Base-by-base conservation (phyloP, 2,888 invertebrate genomes). In the Watsonalla cultraria region DNA sequence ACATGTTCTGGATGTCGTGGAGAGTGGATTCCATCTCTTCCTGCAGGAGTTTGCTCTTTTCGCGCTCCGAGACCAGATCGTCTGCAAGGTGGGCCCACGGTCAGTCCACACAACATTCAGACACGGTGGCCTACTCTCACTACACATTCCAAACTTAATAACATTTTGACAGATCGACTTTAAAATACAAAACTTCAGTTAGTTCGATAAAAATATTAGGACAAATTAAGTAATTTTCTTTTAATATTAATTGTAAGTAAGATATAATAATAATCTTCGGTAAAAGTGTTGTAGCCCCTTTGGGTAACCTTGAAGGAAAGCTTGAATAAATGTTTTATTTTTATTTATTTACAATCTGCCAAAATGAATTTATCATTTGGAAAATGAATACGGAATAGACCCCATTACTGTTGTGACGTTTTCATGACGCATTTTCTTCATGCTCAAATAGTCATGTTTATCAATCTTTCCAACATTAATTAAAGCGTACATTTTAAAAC, bases 1-100 rank as follows among this genome's bases (percentile, higher is more conserved):
- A 98, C 97, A 98, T 98, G 92, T 98, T 97, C 94, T 98, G 98
- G 92, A 99, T 97, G 93, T 99, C 99, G 94, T 97, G 97, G 93
- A 99, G 95, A 84, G 98, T 98, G 85, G 97, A 95, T 92, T 99
- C 99, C 97, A 99, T 98, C 92, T 99, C 99, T 91, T 97, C 97
- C 92, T 97, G 96, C 90, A 99, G 95, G 90, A 96, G 93, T 94
- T 97, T 97, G 94, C 96, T 97, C 94, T 97, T 97, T 93, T 96
- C 96, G 92, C 96, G 96, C 93, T 97, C 97, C 87, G 94, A 93
- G 91, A 97, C 94, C 91, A 98, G 95, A 92, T 98, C 98, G 94
- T 98, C 99, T 99, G 95, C 86, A 94, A 92, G 90, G 80, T 71
- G 72, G 78, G 80, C 80, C 88, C 88, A 82, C 83, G 76, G 86